Evolutionary conservation across 1,140 invertebrate species (phyloP), one percentile per base, ranked within the genome.

Genomic region (Hypothenemus hampei): DNA sequence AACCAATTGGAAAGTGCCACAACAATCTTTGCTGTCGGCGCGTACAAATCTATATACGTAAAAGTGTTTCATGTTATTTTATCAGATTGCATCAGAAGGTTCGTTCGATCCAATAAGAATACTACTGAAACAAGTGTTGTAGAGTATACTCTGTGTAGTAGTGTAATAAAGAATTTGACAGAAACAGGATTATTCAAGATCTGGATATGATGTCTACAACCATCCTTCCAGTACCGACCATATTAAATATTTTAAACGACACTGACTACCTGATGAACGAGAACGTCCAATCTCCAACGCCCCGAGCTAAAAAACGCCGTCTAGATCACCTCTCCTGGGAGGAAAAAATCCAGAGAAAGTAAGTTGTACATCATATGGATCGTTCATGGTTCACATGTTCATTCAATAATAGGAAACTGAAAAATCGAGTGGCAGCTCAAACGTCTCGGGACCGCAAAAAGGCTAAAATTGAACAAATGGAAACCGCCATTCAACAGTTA

Each of bases 371-470:
- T 7, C 6, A 0, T n/a, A 29, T n/a, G 6, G 33, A 39, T 13
- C 8, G 3, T 16, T 26, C 15, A n/a, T n/a, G n/a, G n/a, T n/a
- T n/a, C n/a, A 41, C 4, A 2, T 22, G 10, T 13, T 37, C 16
- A 8, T 74, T 73, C 44, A n/a, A n/a, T n/a, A n/a, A n/a, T 68
- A 94, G 95, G 71, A 98, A 98, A 77, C 69, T 98, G 60, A 98
- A 97, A 72, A 98, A 98, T 71, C 78, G 95, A 64, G 91, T 97
- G 11, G 95, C 96, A 26, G 96, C 96, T n/a, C 95, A 98, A 72
- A 95, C 90, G 31, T 97, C 95, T 0, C 78, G 96, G 44, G 96
- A 98, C 72, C 80, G 93, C n/a, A 98, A 98, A 68, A 97, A 97
- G 71, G 88, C 88, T 0, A 85, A 86, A 69, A 85, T 97, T 79